phyloP scores from a whole-genome alignment of 1,140 invertebrate genomes.

The Luehdorfia chinensis region DNA sequence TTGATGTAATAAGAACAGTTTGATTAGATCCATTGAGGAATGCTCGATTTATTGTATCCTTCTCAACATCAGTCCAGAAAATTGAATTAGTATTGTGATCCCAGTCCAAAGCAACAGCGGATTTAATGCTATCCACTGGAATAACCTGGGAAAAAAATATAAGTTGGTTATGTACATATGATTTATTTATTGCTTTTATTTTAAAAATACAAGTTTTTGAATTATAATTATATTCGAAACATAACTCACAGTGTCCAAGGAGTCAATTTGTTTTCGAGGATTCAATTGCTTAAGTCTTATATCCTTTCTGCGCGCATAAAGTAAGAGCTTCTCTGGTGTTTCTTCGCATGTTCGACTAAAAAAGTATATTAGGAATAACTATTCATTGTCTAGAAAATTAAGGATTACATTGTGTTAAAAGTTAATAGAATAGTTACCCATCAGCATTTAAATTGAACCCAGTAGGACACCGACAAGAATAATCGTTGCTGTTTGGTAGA shows the following conservation, averaged over 20 bases:
- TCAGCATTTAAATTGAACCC: constrained; percentile 86
- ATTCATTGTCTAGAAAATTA: too few species aligned
- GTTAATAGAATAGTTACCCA: constrained; percentile 69
- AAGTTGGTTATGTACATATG: background rate
- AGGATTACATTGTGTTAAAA: background rate
- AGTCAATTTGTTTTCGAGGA: constrained; percentile 78
- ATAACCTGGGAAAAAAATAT: constrained; percentile 77
- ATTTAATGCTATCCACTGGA: constrained; percentile 88
- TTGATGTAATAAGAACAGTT: constrained; percentile 81
- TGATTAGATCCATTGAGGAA: constrained; percentile 87
- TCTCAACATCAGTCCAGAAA: constrained; percentile 93
- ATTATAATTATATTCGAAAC: background rate
- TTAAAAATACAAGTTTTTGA: constrained; percentile 6
- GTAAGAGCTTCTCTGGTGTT: constrained; percentile 85
- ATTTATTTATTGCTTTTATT: background rate
- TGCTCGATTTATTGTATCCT: constrained; percentile 88
- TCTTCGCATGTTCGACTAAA: constrained; percentile 82
- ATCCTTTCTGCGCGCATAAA: constrained; percentile 90
- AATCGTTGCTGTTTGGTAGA: constrained; percentile 84
- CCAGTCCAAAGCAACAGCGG: constrained; percentile 90
- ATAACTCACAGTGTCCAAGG: constrained; percentile 80
- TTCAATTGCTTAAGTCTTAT: constrained; percentile 84
- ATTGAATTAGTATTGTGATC: constrained; percentile 88
- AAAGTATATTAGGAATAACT: constrained; percentile 10
- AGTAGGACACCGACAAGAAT: constrained; percentile 90